phyloP scores from a whole-genome alignment of 1,140 invertebrate species.

The Calliopsis andreniformis region DNA sequence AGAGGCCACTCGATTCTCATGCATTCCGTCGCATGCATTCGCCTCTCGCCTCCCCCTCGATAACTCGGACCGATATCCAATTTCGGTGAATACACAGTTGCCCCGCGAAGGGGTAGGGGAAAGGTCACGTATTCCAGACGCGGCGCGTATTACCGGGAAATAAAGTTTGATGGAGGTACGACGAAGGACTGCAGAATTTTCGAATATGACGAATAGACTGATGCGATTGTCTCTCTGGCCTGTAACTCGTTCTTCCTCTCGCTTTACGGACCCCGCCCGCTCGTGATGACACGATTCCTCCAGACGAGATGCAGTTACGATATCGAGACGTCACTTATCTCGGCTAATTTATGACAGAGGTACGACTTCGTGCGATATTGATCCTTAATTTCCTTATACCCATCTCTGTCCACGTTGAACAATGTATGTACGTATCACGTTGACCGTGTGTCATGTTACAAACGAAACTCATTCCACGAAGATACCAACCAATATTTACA shows the following conservation, averaged over 20 bases:
- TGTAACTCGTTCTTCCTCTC: not conserved
- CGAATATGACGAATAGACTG: conserved; percentile 42
- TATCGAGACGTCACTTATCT: not conserved
- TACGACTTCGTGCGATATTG: too few species aligned
- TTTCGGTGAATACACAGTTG: conserved; percentile 40
- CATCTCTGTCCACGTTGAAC: too few species aligned
- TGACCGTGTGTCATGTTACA: too few species aligned
- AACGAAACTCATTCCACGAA: too few species aligned
- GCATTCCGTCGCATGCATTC: not conserved
- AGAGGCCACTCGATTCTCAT: not conserved
- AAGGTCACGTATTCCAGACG: conserved; percentile 41
- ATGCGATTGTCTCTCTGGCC: conserved; percentile 6
- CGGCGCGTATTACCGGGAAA: conserved; percentile 36
- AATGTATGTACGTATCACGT: too few species aligned
- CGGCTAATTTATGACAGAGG: not conserved
- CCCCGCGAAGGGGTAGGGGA: not conserved
- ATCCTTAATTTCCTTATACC: too few species aligned
- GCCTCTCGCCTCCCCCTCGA: not conserved
- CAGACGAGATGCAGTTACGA: not conserved
- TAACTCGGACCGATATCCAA: conserved; percentile 26
- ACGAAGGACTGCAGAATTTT: conserved; percentile 35
- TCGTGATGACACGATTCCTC: not conserved
- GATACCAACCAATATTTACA: too few species aligned
- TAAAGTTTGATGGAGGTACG: conserved; percentile 44
- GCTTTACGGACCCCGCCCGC: conserved; percentile 26